Evolutionary conservation across 2,888 invertebrate species (phyloP), one percentile per base, ranked within the genome.

Genomic region (Cataglyphis altisquamis): DNA sequence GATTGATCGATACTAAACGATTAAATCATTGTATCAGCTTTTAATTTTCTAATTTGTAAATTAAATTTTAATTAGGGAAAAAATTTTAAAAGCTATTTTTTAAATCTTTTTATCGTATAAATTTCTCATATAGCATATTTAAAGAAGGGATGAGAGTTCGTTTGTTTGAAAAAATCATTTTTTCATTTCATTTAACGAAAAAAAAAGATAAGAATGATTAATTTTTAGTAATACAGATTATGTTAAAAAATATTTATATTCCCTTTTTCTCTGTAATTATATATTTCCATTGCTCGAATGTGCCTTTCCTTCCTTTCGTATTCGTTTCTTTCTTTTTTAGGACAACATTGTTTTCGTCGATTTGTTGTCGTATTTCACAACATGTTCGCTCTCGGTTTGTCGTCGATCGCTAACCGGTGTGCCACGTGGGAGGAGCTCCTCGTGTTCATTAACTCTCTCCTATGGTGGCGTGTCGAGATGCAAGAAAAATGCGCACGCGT

Each of bases 381-480:
- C 45, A 29, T 52, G 29, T 55, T 68, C 78, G 39, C 82, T 82
- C 67, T 72, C 60, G 55, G 68, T 41, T 18, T 52, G 52, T 52
- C 52, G 41, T 68, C 67, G 41, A 74, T 82, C 60, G n/a, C 36
- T 62, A 75, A 66, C 21, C 41, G 48, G 45, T 77, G 41, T 74
- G 39, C 75, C 62, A 81, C 62, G 63, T 86, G 52, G 80, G 80
- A 81, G 62, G 63, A 52, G 29, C 60, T 57, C 25, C 15, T 5
- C 52, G 45, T 67, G 64, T 78, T 81, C 67, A 60, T 75, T 72
- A 74, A 80, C 60, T 55, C 70, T 70, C 67, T 52, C 41, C 8
- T 29, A 29, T 39, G 57, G 57, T 60, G 45, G 70, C 41, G 36
- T 57, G 57, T 15, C 57, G 63, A 39, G 36, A 25, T 48, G 18